Evolutionary conservation across 2,888 invertebrate species (phyloP), one percentile per base, ranked within the genome.

Genomic region (Orthosia gracilis): DNA sequence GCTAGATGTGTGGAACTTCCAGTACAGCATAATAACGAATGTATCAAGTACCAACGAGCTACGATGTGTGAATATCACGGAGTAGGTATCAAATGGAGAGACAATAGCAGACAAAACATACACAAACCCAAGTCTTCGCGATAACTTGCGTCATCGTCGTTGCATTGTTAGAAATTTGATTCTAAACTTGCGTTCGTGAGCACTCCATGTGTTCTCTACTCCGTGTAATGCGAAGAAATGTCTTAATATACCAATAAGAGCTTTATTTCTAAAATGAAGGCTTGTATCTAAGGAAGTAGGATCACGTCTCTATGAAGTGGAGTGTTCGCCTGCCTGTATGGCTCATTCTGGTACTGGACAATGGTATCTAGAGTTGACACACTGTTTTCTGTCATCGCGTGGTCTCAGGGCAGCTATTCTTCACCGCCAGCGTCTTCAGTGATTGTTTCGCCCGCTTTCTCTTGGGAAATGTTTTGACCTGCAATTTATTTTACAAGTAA

Each of bases 401-500:
- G 91, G 90, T 88, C 86, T 88, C 90, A 85, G 88, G 91, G 92
- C 90, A 86, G 85, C 92, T 93, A 94, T 86, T 96, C 95, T 90
- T 95, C 96, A 80, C 91, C 94, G 92, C 94, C 94, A 89, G 94
- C 93, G 91, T 96, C 96, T 92, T 96, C 96, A 92, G 92, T 93
- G 92, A 96, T 96, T 89, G 94, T 96, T 90, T 96, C 95, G 94
- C 96, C 94, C 95, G 96, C 95, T 94, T 91, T 94, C 91, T 96
- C 96, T 94, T 96, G 95, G 94, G 96, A 96, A 96, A 96, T 96
- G 96, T 96, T 96, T 96, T 96, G 96, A 96, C 96, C 96, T 96
- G 91, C 4, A 83, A 76, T 5, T 26, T 69, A 1, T 9, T 18
- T 23, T 1, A 40, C 17, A 17, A 23, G 18, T 17, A 40, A 18